Conservation (phyloP, 2,888 invertebrate genomes). For the Catocala fraxini region DNA sequence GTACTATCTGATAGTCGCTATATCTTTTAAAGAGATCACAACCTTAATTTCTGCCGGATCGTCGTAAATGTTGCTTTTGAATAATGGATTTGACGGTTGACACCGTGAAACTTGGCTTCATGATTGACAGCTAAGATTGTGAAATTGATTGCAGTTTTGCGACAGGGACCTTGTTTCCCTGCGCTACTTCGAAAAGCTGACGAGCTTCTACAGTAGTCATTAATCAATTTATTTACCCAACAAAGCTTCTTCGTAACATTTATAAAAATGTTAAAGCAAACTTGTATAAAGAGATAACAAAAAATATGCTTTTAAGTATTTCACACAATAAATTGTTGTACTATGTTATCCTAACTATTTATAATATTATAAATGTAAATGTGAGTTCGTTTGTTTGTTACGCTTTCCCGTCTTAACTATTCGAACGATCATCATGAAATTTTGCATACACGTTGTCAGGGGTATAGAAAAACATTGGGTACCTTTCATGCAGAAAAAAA, state of each 20-base stretch:
- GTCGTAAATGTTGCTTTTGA: constrained; percentile 65
- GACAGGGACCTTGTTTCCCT: constrained; percentile 37
- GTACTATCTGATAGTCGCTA: constrained; percentile 20
- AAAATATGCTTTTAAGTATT: constrained; percentile 15
- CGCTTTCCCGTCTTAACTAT: too few relatives aligned
- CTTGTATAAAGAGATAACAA: constrained; percentile 28
- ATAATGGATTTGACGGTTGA: constrained; percentile 69
- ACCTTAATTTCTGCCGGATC: constrained; percentile 54
- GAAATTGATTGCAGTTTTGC: constrained; percentile 44
- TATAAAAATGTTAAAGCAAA: constrained; percentile 23
- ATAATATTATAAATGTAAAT: too few relatives aligned
- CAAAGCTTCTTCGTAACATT: constrained; percentile 17
- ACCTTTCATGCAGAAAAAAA: too few relatives aligned
- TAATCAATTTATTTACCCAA: constrained; percentile 44
- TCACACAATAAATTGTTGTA: constrained; percentile 16
- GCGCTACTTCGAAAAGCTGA: constrained; percentile 39
- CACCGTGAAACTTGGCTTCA: constrained; percentile 55
- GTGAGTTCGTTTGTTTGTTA: too few relatives aligned
- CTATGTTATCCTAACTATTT: too few relatives aligned
- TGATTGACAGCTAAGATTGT: constrained; percentile 54
- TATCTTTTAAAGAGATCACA: constrained; percentile 22
- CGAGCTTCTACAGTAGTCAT: constrained; percentile 27
- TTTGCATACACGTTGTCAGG: too few relatives aligned
- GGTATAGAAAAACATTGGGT: too few relatives aligned
- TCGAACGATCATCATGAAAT: too few relatives aligned